These are phyloP conservation scores for Trialeurodes vaporariorum DNA, from an alignment of 1,140 invertebrate species.

Conservation along the genomic window DNA sequence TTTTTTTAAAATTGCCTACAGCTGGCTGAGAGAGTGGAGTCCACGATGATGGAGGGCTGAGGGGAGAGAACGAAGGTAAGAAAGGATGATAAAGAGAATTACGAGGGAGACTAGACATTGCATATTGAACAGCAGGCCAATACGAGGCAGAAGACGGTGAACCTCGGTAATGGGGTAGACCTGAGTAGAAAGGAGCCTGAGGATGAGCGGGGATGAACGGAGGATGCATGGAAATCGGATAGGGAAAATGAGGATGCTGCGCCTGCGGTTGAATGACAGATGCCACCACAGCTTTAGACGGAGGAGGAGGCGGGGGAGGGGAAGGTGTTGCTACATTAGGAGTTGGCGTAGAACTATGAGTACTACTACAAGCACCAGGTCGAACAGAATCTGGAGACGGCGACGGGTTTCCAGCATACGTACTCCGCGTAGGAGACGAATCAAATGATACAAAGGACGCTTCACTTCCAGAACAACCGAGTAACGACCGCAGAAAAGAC, in stretches of 20 bases:
- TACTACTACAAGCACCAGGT: constrained; percentile 18
- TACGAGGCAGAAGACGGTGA: constrained; percentile 8
- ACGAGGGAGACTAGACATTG: constrained; percentile 23
- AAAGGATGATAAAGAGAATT: constrained; percentile 14
- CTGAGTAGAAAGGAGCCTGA: constrained; percentile 8
- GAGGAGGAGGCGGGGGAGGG: constrained; percentile 10
- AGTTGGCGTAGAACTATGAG: constrained; percentile 18
- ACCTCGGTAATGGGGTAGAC: constrained; percentile 17
- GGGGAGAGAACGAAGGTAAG: constrained; percentile 26
- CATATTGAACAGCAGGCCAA: constrained; percentile 13
- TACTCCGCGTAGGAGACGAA: constrained; percentile 2
- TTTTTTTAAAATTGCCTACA: constrained; percentile 7
- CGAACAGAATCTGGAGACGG: constrained; percentile 3
- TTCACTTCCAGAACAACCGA: constrained; percentile 11
- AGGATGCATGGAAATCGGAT: constrained; percentile 9
- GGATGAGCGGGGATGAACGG: constrained; percentile 11
- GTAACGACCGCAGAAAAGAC: constrained; percentile 22
- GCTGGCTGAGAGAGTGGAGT: constrained; percentile 27
- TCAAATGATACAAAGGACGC: constrained; percentile 2
- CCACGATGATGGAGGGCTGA: constrained; percentile 27
- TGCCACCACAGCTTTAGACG: background rate
- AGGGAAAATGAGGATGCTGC: constrained; percentile 6
- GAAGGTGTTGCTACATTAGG: constrained; percentile 23
- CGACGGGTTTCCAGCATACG: constrained; percentile 19
- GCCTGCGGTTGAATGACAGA: constrained; percentile 3